A percentile compares a stretch with the other conserved stretches of the same genome.
These are phyloP conservation scores for Atta texana DNA, from an alignment of 1,140 invertebrate species.

Conservation along the genomic window DNA sequence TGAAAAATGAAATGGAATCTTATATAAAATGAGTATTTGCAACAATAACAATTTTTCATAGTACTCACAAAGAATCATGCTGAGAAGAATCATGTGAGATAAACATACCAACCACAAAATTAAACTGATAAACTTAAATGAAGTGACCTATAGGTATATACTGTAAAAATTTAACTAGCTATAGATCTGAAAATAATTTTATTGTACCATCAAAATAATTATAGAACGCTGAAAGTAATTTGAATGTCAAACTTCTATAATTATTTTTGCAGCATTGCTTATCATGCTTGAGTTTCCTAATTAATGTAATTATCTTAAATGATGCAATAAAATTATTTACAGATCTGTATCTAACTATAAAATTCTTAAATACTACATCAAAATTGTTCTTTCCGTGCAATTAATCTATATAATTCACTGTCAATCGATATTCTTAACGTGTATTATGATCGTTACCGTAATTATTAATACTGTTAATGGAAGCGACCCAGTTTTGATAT, in stretches of 20 bases:
- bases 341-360: too few species aligned
- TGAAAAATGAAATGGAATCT: neutral
- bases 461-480: constrained; percentile 56
- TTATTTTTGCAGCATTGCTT: too few species aligned
- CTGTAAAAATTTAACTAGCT: neutral
- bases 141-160: neutral
- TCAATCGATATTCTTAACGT: constrained; percentile 26
- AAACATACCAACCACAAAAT: neutral
- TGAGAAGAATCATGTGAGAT: too few species aligned
- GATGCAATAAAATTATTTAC: too few species aligned
- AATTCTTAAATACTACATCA: too few species aligned
- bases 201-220: too few species aligned
- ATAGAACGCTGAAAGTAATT: too few species aligned
- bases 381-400: too few species aligned
- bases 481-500: constrained; percentile 41
- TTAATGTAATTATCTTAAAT: too few species aligned
- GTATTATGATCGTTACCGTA: constrained; percentile 17
- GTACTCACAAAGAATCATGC: neutral
- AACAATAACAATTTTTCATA: neutral
- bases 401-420: constrained; percentile 14
- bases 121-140: neutral
- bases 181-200: too few species aligned
- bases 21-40: neutral
- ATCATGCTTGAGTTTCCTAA: too few species aligned
- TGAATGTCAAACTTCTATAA: too few species aligned